Evolutionary conservation across 2,113 vertebrate genomes (phyloP).

Genomic region (Scytalopus superciliaris): DNA sequence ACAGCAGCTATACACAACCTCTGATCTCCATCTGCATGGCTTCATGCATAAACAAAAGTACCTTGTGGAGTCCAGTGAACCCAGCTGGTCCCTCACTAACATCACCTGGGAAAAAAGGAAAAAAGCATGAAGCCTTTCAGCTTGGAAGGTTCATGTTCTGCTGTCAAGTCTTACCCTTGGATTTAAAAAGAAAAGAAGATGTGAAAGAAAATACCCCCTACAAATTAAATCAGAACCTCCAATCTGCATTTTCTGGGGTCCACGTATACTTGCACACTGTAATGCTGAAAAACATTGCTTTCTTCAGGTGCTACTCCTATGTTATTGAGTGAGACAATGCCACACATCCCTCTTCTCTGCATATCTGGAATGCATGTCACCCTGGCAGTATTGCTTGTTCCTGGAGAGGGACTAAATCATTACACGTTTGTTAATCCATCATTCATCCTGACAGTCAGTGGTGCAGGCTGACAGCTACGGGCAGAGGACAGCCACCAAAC

Average conservation of each 20-base stretch:
- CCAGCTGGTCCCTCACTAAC: not conserved
- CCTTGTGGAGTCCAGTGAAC: conserved; percentile 5
- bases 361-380: not conserved
- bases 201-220: fast-evolving
- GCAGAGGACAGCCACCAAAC: conserved; percentile 40
- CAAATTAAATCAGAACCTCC: not conserved
- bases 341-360: not conserved
- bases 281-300: not conserved
- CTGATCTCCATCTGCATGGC: conserved; percentile 39
- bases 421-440: conserved; percentile 47
- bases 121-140: not conserved
- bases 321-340: not conserved
- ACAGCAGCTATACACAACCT: conserved; percentile 55
- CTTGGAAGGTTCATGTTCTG: not conserved
- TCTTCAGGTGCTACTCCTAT: not conserved
- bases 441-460: conserved; percentile 1
- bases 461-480: not conserved
- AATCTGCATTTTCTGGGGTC: not conserved
- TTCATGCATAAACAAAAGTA: conserved; percentile 60
- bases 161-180: not conserved
- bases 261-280: not conserved
- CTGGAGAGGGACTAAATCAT: conserved; percentile 40
- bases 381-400: not conserved
- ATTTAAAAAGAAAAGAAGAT: not conserved
- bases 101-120: not conserved